Evolutionary conservation across 2,113 vertebrate genomes (phyloP), one percentile per base, ranked within the genome.

Genomic region (Leiothrix lutea): DNA sequence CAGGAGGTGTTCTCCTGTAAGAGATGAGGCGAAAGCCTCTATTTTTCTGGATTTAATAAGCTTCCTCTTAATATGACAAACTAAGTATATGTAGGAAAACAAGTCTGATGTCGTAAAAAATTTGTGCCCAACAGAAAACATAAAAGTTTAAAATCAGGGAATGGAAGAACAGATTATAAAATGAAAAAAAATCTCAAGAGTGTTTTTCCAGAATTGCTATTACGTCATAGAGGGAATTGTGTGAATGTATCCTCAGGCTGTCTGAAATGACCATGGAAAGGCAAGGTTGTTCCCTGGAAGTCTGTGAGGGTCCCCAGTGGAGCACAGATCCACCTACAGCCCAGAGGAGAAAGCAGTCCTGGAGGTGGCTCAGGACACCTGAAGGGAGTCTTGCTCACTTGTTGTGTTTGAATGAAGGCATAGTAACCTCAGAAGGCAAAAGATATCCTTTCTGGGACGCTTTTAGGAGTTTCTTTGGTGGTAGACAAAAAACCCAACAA

Each of bases 221-320:
- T 83, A 20, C 47, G 36, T 58, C 12, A 21, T 9, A 51, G 31
- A 87, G 14, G 12, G 24, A 87, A 56, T 20, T 19, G 21, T 9
- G 21, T 35, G 44, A 82, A 60, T 12, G 18, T 66, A 66, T 82
- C 48, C 47, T 90, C 24, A 66, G 42, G 5, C 26, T 47, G 48
- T 71, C 35, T 58, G 42, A 50, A 16, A 54, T 44, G 35, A 5
- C 7, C 18, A 2, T 5, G 35, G 14, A 31, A 20, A 56, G 33
- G 6, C 6, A 57, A 80, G 3, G 4, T 3, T 38, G 17, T 7
- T 11, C 28, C 9, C 33, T 33, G 8, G 17, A 11, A 61, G 28
- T 6, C 36, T 0, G 0, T 18, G 35, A 15, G 36, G 9, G 1
- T 53, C 13, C 16, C 48, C 23, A 45, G 28, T n/a, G 24, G 24